Evolutionary conservation across 2,113 vertebrate species (phyloP).

Genomic region (Daubentonia madagascariensis): DNA sequence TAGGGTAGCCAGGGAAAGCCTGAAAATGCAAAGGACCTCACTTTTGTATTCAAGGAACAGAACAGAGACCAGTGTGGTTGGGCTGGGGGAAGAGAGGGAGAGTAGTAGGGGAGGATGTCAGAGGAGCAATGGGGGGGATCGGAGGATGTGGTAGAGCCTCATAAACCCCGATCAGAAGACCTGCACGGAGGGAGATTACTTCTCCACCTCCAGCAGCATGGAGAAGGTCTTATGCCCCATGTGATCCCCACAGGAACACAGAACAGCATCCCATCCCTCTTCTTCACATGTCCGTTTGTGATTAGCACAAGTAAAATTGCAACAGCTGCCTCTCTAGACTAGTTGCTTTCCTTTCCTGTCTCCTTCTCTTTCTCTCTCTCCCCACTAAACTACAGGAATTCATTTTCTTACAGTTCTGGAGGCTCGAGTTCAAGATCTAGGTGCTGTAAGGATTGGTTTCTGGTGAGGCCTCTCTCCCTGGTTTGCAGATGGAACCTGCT

Average conservation of each 20-base stretch:
- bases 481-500: background rate
- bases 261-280: background rate
- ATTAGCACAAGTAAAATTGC: background rate
- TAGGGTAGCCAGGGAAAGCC: too few species aligned
- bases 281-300: background rate
- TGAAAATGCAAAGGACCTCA: background rate
- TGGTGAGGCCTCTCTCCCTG: background rate
- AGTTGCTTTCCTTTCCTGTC: background rate
- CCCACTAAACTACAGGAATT: background rate
- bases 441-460: background rate
- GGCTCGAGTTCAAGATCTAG: background rate
- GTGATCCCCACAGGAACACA: background rate
- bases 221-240: background rate
- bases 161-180: background rate
- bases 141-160: background rate
- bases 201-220: accelerated
- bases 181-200: too few species aligned
- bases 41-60: background rate
- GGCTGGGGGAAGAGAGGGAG: background rate
- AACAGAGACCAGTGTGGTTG: background rate
- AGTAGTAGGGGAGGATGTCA: too few species aligned
- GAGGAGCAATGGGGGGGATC: too few species aligned
- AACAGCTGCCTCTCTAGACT: background rate
- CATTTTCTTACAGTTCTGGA: background rate
- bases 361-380: background rate